Base-by-base conservation (phyloP, 2,888 invertebrate species). In the Thyatira batis region DNA sequence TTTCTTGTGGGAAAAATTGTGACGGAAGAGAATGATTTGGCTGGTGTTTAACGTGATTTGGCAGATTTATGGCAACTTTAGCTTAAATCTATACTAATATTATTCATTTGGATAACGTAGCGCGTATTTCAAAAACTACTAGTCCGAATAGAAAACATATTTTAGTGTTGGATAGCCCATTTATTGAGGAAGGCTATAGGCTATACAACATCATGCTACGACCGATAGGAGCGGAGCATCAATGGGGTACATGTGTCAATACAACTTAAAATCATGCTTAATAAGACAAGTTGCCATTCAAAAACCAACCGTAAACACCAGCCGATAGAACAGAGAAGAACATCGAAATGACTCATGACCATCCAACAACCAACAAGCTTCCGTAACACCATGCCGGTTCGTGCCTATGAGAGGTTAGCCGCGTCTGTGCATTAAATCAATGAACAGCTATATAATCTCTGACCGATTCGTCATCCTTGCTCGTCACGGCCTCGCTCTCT, bases 391-490 rank as follows among this genome's bases (percentile, higher is more conserved):
- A 76, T 75, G 73, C 75, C 62, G 48, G 45, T 44, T 50, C 58
- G 61, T 61, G 67, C 63, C 55, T 45, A 39, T 45, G 50, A 49
- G 56, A 51, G 59, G 57, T 57, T 51, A 28, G 17, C 65, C 67
- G 67, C 67, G 58, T 57, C 56, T 60, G 55, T 67, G 54, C 27
- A 48, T 43, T 50, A 44, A 30, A 27, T 55, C 52, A 25, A 53
- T 48, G 27, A 52, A 50, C 33, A 52, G 50, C 49, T 50, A 62
- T 69, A 69, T 63, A 62, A 73, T 57, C 63, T 86, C 90, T 88
- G 86, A 91, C 91, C 92, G 91, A 90, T 73, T 90, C 79, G 52
- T 80, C 77, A 54, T 81, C 80, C 67, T 78, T 76, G 57, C 64
- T 79, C 27, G 70, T 65, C 58, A 87, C 85, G 1, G 78, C 86